Evolutionary conservation across 1,140 invertebrate species (phyloP).

Genomic region (Drosophila trapezifrons): DNA sequence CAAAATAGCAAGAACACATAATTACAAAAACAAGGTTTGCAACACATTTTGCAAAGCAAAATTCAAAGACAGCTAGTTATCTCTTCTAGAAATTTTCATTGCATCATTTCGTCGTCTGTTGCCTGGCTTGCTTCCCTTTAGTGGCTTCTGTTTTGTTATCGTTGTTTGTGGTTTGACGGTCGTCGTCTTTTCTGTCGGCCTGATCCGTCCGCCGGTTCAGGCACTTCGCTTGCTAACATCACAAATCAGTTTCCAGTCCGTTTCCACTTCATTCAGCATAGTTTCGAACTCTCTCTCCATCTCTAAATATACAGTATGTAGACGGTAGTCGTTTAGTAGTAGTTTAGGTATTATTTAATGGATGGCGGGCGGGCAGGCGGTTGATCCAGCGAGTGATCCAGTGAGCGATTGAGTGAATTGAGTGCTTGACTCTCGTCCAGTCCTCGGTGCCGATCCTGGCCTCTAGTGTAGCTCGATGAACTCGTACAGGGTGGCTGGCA

Average conservation of each 20-base stretch:
- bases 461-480: slow-evolving; percentile 83
- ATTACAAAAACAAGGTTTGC: slow-evolving; percentile 50
- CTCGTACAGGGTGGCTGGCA: slow-evolving; percentile 72
- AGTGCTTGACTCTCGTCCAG: slow-evolving; percentile 49
- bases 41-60: slow-evolving; percentile 72
- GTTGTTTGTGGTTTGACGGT: slow-evolving; percentile 50
- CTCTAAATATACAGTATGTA: slow-evolving; percentile 50
- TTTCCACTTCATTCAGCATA: slow-evolving; percentile 28
- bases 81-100: slow-evolving; percentile 34
- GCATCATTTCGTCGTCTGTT: slow-evolving; percentile 30
- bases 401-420: slow-evolving; percentile 49
- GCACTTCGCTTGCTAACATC: slow-evolving; percentile 78
- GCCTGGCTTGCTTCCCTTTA: slow-evolving; percentile 22
- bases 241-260: slow-evolving; percentile 76
- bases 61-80: slow-evolving; percentile 42
- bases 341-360: slow-evolving; percentile 50
- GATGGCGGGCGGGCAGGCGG: slow-evolving; percentile 70
- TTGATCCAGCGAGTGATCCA: slow-evolving; percentile 12
- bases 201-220: slow-evolving; percentile 36
- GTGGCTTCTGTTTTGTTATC: slow-evolving; percentile 47
- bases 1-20: slow-evolving; percentile 73
- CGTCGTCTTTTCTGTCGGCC: slow-evolving; percentile 25
- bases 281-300: slow-evolving; percentile 49
- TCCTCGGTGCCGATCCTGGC: slow-evolving; percentile 23
- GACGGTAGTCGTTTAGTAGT: slow-evolving; percentile 59